Evolutionary conservation across 23 tunicate species (phyloP).

Genomic region (Ciona savignyi): DNA sequence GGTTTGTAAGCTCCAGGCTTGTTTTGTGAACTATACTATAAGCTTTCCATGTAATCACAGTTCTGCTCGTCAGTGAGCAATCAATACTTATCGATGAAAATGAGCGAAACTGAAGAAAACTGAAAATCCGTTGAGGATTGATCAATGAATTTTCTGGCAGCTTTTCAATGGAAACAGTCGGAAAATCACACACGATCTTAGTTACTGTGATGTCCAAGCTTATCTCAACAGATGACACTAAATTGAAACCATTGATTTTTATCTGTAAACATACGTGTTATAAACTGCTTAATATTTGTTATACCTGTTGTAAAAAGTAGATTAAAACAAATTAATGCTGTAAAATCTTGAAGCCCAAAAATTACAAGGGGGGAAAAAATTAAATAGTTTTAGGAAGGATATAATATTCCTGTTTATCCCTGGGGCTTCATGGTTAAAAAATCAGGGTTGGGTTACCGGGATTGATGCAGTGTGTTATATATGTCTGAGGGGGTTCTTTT

Average conservation of each 20-base stretch:
- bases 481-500: too few species aligned
- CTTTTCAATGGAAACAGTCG: constrained; percentile 43
- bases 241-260: constrained; percentile 27
- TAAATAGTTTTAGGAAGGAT: too few species aligned
- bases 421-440: too few species aligned
- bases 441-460: too few species aligned
- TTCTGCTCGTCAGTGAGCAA: constrained; percentile 36
- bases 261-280: too few species aligned
- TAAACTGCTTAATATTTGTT: too few species aligned
- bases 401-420: too few species aligned
- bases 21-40: constrained; percentile 15
- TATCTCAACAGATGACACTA: constrained; percentile 18
- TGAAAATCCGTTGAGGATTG: constrained; percentile 32
- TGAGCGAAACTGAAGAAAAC: constrained; percentile 54
- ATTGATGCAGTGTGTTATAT: too few species aligned
- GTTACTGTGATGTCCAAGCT: constrained; percentile 25
- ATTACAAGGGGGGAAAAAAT: too few species aligned
- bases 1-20: background rate
- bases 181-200: constrained; percentile 63
- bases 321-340: too few species aligned
- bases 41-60: constrained; percentile 46
- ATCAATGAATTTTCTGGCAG: constrained; percentile 14
- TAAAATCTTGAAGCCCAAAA: too few species aligned
- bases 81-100: constrained; percentile 24
- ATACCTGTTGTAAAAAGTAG: too few species aligned